Evolutionary conservation across 2,888 invertebrate species (phyloP).

Genomic region (Bhutanitis thaidina): DNA sequence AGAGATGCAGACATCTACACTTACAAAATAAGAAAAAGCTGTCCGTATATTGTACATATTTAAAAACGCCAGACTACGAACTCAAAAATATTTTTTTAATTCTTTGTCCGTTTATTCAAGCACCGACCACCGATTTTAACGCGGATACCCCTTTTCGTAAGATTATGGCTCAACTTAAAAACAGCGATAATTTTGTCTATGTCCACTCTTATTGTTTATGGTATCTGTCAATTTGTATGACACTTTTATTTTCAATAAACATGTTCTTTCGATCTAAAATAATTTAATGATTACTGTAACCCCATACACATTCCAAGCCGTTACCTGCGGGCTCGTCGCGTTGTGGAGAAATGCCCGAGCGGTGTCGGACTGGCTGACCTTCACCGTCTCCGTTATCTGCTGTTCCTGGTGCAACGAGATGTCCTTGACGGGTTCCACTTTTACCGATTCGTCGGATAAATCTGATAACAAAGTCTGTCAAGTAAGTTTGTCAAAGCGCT

Average conservation of each 20-base stretch:
- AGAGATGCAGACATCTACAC: too few relatives aligned
- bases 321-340: constrained; percentile 33
- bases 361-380: constrained; percentile 34
- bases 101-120: too few relatives aligned
- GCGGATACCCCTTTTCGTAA: too few relatives aligned
- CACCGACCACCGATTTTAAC: too few relatives aligned
- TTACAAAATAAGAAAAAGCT: too few relatives aligned
- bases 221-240: not conserved
- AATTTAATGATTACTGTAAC: constrained; percentile 40
- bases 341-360: constrained; percentile 36
- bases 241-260: not conserved
- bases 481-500: not conserved
- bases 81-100: too few relatives aligned
- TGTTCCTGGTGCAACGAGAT: constrained; percentile 34
- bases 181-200: too few relatives aligned
- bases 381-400: constrained; percentile 33
- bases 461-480: constrained; percentile 2
- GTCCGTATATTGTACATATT: too few relatives aligned
- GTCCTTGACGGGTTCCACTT: constrained; percentile 8
- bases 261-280: not conserved
- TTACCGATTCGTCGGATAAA: constrained; percentile 1
- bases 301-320: constrained; percentile 29
- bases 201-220: not conserved
- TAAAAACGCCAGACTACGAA: too few relatives aligned
- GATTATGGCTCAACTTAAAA: too few relatives aligned